Evolutionary conservation across 2,113 vertebrate genomes (phyloP).

Genomic region (Semnornis frantzii): DNA sequence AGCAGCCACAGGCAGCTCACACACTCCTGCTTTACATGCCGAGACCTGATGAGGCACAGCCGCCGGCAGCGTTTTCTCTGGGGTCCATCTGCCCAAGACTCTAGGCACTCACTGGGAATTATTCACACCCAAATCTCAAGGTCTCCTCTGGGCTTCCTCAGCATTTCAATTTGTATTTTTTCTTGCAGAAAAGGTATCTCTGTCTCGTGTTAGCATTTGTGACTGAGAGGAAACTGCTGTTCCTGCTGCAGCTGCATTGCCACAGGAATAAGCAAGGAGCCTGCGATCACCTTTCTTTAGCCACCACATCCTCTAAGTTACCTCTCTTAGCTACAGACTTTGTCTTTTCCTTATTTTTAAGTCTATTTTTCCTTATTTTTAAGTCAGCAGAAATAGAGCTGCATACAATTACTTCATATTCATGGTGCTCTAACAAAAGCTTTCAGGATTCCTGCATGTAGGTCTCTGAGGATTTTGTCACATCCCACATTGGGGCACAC

Average conservation of each 20-base stretch:
- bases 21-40: background rate
- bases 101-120: background rate
- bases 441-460: background rate
- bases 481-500: background rate
- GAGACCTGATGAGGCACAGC: background rate
- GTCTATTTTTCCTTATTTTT: background rate
- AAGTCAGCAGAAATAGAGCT: background rate
- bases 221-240: background rate
- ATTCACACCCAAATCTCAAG: background rate
- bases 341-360: background rate
- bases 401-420: background rate
- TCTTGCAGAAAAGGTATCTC: background rate
- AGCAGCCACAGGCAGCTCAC: background rate
- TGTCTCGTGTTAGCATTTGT: background rate
- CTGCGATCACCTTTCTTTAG: background rate
- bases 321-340: background rate
- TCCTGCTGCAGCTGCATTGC: background rate
- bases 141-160: background rate
- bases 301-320: background rate
- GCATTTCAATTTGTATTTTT: background rate
- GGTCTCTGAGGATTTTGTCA: background rate
- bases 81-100: background rate
- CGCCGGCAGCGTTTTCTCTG: background rate
- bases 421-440: background rate
- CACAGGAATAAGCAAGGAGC: background rate